A percentile compares a stretch with the other conserved stretches of the same genome.
These are phyloP conservation scores for Platichthys stellatus DNA, from an alignment of 2,113 vertebrate genomes.

Conservation along the genomic window DNA sequence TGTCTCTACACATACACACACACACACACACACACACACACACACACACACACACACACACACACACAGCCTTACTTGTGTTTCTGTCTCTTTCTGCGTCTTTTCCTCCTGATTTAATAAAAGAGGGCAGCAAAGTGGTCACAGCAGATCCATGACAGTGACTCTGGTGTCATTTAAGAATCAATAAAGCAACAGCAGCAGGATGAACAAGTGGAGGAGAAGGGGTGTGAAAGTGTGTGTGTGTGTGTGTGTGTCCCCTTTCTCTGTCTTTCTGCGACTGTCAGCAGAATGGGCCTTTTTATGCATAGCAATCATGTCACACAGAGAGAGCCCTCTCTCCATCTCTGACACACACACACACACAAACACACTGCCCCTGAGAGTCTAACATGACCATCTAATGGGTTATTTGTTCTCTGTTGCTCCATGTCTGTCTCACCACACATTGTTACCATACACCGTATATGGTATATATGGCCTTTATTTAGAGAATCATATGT, in stretches of 20 bases:
- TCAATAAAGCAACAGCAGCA: conserved; percentile 75
- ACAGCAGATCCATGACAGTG: conserved; percentile 73
- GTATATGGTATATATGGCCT: too few relatives aligned
- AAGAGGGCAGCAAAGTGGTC: conserved; percentile 63
- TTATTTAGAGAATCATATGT: too few relatives aligned
- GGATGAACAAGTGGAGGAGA: conserved; percentile 26
- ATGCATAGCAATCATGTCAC: conserved; percentile 71
- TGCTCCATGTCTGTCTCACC: conserved; percentile 42
- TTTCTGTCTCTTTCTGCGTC: not conserved
- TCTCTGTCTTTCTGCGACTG: conserved; percentile 66
- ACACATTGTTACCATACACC: conserved; percentile 4
- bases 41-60: not conserved
- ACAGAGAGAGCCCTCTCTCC: conserved; percentile 44
- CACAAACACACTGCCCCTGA: conserved; percentile 24
- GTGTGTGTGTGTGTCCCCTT: conserved; percentile 35
- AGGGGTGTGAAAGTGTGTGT: conserved; percentile 35
- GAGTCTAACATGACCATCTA: conserved; percentile 50
- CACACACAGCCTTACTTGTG: not conserved
- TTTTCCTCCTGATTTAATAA: conserved; percentile 54
- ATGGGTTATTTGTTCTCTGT: conserved; percentile 57
- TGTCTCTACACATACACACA: not conserved
- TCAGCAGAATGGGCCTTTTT: conserved; percentile 75
- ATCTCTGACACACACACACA: conserved; percentile 34
- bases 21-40: too few relatives aligned
- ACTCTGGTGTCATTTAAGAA: conserved; percentile 79